Base-by-base conservation (phyloP, 2,797 vertebrate genomes). In the Sitta carolinensis region DNA sequence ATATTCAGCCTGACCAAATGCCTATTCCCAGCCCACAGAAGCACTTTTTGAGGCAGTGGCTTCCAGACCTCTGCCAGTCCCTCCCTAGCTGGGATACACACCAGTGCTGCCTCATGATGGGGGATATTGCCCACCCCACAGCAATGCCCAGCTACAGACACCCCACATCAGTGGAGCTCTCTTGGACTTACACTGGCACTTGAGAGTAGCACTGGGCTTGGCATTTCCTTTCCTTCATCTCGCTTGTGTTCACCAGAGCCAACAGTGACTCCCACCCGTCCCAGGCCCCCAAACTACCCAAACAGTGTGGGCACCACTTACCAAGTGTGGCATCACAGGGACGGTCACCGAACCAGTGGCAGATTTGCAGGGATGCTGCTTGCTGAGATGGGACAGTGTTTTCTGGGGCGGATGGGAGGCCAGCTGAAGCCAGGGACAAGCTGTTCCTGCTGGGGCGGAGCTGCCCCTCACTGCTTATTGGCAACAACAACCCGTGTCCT, bases 401-500 rank as follows among this genome's bases (percentile, higher is more conserved):
- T 55, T 67, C 86, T 85, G 77, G 14, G 73, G 50, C 15, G n/a
- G 85, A 74, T 81, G 69, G 32, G 30, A 64, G 80, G 76, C 58
- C 57, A 43, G 58, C 48, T 0, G 6, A 20, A 74, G 59, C 7
- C 83, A 77, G 64, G 48, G 29, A 83, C 2, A 13, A n/a, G 67
- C 29, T 12, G 72, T 73, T 91, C 77, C 67, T 69, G 47, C 67
- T 69, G 79, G 89, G 95, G 95, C 18, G 95, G 94, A 95, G 82
- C 94, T 89, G 94, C 73, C 38, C 82, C 84, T 85, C 7, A 0
- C 32, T 29, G 91, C 86, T 80, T 92, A 93, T 92, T 61, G 0
- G 57, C 88, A 81, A 72, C 74, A 93, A 63, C 93, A 95, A 69
- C 62, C 43, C 5, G 7, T 87, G 87, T 84, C 94, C 96, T 95